A percentile compares a stretch with the other conserved stretches of the same genome.
Conservation (phyloP, 1,140 invertebrate species). For the Halesus radiatus region DNA sequence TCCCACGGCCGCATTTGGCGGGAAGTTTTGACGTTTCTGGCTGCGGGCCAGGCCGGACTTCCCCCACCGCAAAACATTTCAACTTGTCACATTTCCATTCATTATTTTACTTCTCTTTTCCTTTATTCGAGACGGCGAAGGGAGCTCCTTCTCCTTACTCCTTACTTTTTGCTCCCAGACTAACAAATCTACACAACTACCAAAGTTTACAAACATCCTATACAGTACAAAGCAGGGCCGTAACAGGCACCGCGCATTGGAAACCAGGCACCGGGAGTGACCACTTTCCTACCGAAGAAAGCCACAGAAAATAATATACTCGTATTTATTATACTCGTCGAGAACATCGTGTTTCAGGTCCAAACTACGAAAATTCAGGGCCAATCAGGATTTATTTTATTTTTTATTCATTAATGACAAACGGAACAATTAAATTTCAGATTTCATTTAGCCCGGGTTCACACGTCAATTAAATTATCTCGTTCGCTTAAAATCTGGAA, state of each 20-base stretch:
- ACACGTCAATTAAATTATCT: too few species aligned
- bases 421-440: too few species aligned
- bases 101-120: conserved; percentile 48
- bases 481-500: too few species aligned
- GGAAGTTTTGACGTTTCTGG: conserved; percentile 45
- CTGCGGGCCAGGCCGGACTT: conserved; percentile 38
- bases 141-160: conserved; percentile 18
- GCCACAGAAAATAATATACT: too few species aligned
- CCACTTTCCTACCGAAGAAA: too few species aligned
- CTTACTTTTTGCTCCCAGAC: conserved; percentile 25
- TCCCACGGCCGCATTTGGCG: background rate
- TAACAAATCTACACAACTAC: conserved; percentile 33
- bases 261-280: too few species aligned
- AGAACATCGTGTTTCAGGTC: too few species aligned
- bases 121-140: conserved; percentile 18
- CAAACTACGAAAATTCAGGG: too few species aligned
- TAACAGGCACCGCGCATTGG: background rate
- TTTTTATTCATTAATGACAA: too few species aligned
- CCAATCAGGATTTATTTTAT: too few species aligned
- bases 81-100: conserved; percentile 56
- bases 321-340: too few species aligned
- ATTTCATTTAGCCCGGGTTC: too few species aligned
- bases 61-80: conserved; percentile 49
- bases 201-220: conserved; percentile 1
- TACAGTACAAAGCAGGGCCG: background rate